Evolutionary conservation across 2,113 vertebrate genomes (phyloP), one percentile per base, ranked within the genome.

Genomic region (Megaceryle maxima): DNA sequence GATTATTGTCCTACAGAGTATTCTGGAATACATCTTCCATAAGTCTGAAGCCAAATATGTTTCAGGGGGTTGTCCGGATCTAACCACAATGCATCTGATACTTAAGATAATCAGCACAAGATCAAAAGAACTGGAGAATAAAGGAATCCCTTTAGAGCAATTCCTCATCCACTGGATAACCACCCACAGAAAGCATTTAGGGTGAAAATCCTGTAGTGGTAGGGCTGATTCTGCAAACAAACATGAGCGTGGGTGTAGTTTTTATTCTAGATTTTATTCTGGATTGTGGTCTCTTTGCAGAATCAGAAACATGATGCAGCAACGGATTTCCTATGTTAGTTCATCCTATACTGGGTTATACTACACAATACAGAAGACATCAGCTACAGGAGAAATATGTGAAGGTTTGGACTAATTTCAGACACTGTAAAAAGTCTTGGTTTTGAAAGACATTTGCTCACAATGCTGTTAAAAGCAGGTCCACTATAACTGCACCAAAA

Each of bases 181-280:
- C 41, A 37, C 9, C 29, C 11, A 41, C 13, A 67, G 41, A 53
- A 78, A 25, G 5, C 3, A 56, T 83, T 74, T 37, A 43, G 29
- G 28, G 75, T 53, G 15, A 78, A 83, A 77, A 90, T 25, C 11
- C 21, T 63, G 13, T 21, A 46, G 35, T 57, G 26, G 24, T 62
- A 91, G 37, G 12, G 46, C n/a, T 90, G 41, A 39, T 68, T 72
- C 63, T 91, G 13, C 53, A 76, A 57, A 64, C 7, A 64, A 18
- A n/a, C 1, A 5, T 7, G 0, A 64, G n/a, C 25, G 78, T 1
- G 0, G 18, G 29, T 19, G 51, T 20, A 3, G 2, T 15, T 46
- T 46, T 46, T 46, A 18, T 18, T 46, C 44, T 46, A 46, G 44
- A 46, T 92, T 68, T 55, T 57, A 31, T 67, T 70, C 35, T n/a